A percentile compares a stretch with the other conserved stretches of the same genome.
phyloP scores from a whole-genome alignment of 2,113 vertebrate genomes.

The Tichodroma muraria region DNA sequence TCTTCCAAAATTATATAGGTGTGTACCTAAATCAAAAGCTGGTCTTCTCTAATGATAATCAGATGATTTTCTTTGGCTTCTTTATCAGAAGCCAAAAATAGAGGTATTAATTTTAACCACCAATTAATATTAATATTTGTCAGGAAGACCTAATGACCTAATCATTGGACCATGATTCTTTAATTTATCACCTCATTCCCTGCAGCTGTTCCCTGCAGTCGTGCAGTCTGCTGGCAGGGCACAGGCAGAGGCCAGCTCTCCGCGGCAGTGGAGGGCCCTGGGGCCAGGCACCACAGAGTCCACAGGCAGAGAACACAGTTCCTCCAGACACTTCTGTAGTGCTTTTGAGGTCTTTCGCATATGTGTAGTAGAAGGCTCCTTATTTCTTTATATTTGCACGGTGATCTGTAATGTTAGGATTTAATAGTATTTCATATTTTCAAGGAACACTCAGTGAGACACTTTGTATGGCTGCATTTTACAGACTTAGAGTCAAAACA shows the following conservation, averaged over 20 bases:
- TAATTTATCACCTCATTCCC: slow-evolving; percentile 17
- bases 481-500: not conserved
- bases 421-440: not conserved
- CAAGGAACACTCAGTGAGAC: not conserved
- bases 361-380: not conserved
- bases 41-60: not conserved
- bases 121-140: slow-evolving; percentile 55
- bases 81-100: slow-evolving; percentile 33
- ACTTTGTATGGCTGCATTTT: not conserved
- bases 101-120: slow-evolving; percentile 53
- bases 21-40: not conserved
- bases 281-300: not conserved
- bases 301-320: not conserved
- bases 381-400: not conserved
- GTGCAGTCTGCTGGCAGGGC: not conserved
- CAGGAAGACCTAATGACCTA: slow-evolving; percentile 54
- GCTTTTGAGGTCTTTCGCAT: slow-evolving; percentile 23
- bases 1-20: not conserved
- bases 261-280: not conserved
- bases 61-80: not conserved
- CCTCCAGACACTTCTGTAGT: not conserved
- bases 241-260: not conserved
- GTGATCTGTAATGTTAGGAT: not conserved
- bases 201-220: slow-evolving; percentile 27
- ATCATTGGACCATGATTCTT: slow-evolving; percentile 45